Evolutionary conservation across 2,888 invertebrate species (phyloP), one percentile per base, ranked within the genome.

Genomic region (Mesorhabditis belari): DNA sequence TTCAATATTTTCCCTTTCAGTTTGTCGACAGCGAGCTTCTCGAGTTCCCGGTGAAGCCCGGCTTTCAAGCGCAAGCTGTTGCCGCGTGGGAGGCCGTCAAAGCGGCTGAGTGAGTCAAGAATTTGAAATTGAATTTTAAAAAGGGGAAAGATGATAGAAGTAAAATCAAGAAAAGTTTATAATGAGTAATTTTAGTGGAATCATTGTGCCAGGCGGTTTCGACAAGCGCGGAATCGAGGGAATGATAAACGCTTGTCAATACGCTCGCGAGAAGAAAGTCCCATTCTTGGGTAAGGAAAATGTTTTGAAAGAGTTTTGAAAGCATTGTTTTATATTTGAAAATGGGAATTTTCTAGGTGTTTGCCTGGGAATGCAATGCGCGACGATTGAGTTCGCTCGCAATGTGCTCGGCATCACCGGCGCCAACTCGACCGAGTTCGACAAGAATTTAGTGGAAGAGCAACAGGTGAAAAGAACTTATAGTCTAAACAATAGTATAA

Each of bases 121-220:
- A 19, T 1, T 55, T 58, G 50, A 25, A 24, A 19, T 26, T 25
- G 27, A 21, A 3, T 28, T 52, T 27, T 52, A 25, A 28, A 23
- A 21, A 52, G 12, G 50, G 17, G 27, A 23, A 27, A 27, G 21
- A 4, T 29, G 17, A n/a, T 53, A 23, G 17, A 29, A 21, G 19
- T 17, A 28, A 21, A 24, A 9, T 19, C 23, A 26, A 17, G 19
- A 57, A 4, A 26, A 27, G 2, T 51, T 5, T 24, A 56, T 57
- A 55, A 64, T 61, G 61, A 83, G 83, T 51, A 74, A 58, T 77
- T 81, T 51, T 71, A 91, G 91, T 81, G 95, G 94, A 28, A 88
- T 96, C 0, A 86, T 98, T 70, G 92, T 98, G 1, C 96, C 98
- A 3, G 98, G 98, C 61, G 98, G 98, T 12, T 98, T 99, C 82